Conservation (phyloP, 92 coral and sea anemone genomes). For the Palythoa caribaeorum region DNA sequence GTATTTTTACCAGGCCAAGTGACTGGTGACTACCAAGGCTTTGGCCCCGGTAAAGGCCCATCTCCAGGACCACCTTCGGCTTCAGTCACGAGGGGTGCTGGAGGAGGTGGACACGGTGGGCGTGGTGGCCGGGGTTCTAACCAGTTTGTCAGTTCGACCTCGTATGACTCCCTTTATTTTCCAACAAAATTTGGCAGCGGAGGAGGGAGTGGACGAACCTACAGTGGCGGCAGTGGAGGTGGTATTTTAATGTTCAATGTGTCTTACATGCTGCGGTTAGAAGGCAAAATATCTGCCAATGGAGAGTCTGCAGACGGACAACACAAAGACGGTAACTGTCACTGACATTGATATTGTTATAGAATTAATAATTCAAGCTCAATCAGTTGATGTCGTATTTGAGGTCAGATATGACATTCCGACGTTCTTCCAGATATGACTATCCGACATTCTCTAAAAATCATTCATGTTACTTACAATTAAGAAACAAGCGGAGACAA, state of each 20-base stretch:
- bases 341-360: no score
- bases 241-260: slow-evolving; percentile 65
- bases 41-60: slow-evolving; percentile 56
- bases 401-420: no score
- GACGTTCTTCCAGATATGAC: no score
- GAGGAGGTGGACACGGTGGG: slow-evolving; percentile 79
- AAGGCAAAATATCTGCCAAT: slow-evolving; percentile 71
- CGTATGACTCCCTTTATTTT: slow-evolving; percentile 66
- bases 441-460: no score
- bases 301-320: slow-evolving; percentile 51
- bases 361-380: no score
- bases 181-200: slow-evolving; percentile 71
- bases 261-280: slow-evolving; percentile 66
- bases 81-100: slow-evolving; percentile 53
- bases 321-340: background rate
- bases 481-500: no score
- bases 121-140: slow-evolving; percentile 70
- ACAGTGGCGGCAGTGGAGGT: slow-evolving; percentile 72
- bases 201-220: slow-evolving; percentile 46
- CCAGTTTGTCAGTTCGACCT: slow-evolving; percentile 56
- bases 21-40: slow-evolving; percentile 56
- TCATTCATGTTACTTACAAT: no score
- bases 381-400: no score
- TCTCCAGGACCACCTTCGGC: slow-evolving; percentile 47
- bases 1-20: slow-evolving; percentile 38